Percentiles rank a stretch among this genome's conserved stretches.
Conservation (phyloP, 2,113 vertebrate genomes). For the Xerus inauris region DNA sequence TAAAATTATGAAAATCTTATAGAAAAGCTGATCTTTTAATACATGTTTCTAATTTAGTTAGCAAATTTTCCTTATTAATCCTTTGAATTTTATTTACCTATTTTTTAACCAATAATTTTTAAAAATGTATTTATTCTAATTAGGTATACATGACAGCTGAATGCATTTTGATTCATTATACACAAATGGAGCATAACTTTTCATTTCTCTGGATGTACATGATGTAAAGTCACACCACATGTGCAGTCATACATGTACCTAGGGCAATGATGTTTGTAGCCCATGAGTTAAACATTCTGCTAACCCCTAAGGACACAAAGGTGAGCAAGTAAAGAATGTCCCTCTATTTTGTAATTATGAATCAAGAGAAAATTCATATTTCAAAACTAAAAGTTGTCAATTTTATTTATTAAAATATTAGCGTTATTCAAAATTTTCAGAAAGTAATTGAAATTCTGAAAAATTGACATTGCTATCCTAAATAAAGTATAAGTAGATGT, state of each 20-base stretch:
- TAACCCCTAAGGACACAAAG: background rate
- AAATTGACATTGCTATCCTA: background rate
- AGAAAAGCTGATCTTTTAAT: background rate
- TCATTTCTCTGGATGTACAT: too few relatives aligned
- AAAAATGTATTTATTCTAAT: too few relatives aligned
- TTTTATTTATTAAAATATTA: constrained; percentile 16
- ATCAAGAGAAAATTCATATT: background rate
- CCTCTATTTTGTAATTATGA: background rate
- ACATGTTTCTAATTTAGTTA: background rate
- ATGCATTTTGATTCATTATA: too few relatives aligned
- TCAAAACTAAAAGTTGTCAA: background rate
- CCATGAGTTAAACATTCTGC: background rate
- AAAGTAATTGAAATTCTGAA: constrained; percentile 8
- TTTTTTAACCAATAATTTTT: background rate
- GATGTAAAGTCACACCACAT: too few relatives aligned
- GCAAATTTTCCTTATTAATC: background rate
- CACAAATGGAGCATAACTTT: too few relatives aligned
- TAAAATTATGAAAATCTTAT: background rate
- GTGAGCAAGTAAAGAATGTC: background rate
- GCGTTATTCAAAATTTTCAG: background rate
- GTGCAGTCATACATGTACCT: too few relatives aligned
- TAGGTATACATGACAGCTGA: too few relatives aligned
- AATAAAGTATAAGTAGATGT: background rate
- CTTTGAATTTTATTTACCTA: background rate
- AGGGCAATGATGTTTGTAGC: too few relatives aligned